These are phyloP conservation scores for Tridacna gigas DNA, from an alignment of 2,888 invertebrate genomes.

Conservation along the genomic window DNA sequence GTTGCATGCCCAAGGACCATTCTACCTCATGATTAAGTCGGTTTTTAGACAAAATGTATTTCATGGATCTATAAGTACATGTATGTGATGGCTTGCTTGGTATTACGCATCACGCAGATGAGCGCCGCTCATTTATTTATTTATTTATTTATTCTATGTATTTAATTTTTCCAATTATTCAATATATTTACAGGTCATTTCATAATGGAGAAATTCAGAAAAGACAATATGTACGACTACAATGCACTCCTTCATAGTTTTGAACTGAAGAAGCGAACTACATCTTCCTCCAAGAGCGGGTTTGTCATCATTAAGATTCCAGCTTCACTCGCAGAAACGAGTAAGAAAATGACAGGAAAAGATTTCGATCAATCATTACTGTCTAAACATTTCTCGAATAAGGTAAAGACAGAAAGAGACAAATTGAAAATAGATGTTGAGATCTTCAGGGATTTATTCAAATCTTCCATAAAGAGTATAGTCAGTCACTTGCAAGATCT, in stretches of 20 bases:
- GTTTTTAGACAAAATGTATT: neutral
- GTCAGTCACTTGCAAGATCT: slow-evolving; percentile 54
- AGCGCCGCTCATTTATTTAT: neutral
- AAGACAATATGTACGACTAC: slow-evolving; percentile 50
- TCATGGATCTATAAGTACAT: neutral
- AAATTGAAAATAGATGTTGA: slow-evolving; percentile 64
- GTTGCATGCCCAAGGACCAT: too few species aligned
- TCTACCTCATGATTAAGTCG: too few species aligned
- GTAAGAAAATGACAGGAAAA: slow-evolving; percentile 44
- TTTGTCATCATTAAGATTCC: slow-evolving; percentile 58
- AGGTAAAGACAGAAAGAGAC: slow-evolving; percentile 48
- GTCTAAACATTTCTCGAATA: slow-evolving; percentile 36
- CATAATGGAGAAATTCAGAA: slow-evolving; percentile 48
- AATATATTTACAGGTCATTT: neutral
- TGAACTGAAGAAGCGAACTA: slow-evolving; percentile 66
- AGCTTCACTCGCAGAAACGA: slow-evolving; percentile 25
- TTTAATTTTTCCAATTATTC: too few species aligned
- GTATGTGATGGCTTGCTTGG: too few species aligned
- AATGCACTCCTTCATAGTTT: slow-evolving; percentile 62
- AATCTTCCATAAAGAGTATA: slow-evolving; percentile 40
- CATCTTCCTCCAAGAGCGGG: slow-evolving; percentile 41
- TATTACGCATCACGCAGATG: too few species aligned
- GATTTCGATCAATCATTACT: slow-evolving; percentile 36
- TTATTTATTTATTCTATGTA: too few species aligned
- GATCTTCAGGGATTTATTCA: slow-evolving; percentile 52